Conservation (phyloP, 2,113 vertebrate genomes). For the Numenius arquata region DNA sequence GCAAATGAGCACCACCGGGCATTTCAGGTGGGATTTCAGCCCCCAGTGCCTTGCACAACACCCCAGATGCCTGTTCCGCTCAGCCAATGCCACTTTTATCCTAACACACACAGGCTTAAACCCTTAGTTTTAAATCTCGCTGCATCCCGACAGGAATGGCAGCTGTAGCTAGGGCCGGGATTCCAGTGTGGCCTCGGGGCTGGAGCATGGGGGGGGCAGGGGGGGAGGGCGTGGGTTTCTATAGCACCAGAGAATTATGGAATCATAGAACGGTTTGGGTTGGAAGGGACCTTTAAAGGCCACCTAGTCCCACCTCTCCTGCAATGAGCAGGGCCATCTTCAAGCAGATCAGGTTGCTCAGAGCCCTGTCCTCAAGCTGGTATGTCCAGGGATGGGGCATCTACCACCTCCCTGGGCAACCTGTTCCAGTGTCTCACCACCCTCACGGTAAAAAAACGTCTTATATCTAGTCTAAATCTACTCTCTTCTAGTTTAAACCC, state of each 20-base stretch:
- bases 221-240: background rate
- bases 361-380: background rate
- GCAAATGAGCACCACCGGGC: background rate
- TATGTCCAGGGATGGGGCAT: background rate
- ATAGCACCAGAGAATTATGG: too few species aligned
- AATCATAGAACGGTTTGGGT: background rate
- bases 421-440: background rate
- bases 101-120: fast-evolving
- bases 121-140: background rate
- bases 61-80: background rate
- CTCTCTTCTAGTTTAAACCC: background rate
- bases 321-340: background rate
- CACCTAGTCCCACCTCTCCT: background rate
- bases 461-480: background rate
- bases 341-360: background rate
- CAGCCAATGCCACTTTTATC: background rate
- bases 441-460: background rate
- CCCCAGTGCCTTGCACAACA: background rate
- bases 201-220: background rate
- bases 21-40: background rate
- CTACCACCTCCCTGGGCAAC: background rate
- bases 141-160: fast-evolving
- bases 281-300: background rate
- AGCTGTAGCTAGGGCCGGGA: background rate
- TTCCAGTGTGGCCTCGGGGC: background rate